Percentiles rank a stretch among this genome's conserved stretches.
phyloP scores from a whole-genome alignment of 2,797 vertebrate genomes.

The Bufotes viridis region DNA sequence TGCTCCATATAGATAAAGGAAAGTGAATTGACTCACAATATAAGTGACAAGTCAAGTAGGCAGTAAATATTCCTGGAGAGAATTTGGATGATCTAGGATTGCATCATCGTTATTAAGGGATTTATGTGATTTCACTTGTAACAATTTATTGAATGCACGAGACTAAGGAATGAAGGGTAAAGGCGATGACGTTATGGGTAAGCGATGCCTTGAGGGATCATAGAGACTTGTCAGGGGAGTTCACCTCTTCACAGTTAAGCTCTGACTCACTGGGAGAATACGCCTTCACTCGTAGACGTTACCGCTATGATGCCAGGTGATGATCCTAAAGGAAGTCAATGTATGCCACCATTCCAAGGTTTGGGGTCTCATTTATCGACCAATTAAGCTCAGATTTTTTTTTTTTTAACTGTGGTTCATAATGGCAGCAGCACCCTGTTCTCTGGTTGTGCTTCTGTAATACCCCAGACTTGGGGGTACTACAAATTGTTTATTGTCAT shows the following conservation, averaged over 20 bases:
- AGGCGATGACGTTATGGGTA: constrained; percentile 38
- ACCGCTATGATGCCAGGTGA: background rate
- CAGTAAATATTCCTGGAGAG: background rate
- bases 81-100: constrained; percentile 25
- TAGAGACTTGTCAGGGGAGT: constrained; percentile 9
- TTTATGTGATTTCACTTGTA: constrained; percentile 37
- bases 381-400: too few relatives aligned
- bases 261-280: constrained; percentile 27
- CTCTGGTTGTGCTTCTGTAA: too few relatives aligned
- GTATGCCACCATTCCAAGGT: background rate
- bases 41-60: constrained; percentile 23
- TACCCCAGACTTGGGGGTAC: too few relatives aligned
- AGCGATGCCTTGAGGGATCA: constrained; percentile 41
- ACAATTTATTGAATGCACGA: constrained; percentile 25
- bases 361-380: too few relatives aligned
- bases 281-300: constrained; percentile 5
- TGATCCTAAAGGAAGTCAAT: background rate
- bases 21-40: constrained; percentile 4
- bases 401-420: too few relatives aligned
- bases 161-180: background rate
- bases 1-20: constrained; percentile 4
- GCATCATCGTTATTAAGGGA: constrained; percentile 40
- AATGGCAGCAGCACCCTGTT: too few relatives aligned
- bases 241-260: constrained; percentile 21
- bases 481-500: too few relatives aligned